A percentile compares a stretch with the other conserved stretches of the same genome.
phyloP scores from a whole-genome alignment of 2,888 invertebrate species.

The Acleris literana region DNA sequence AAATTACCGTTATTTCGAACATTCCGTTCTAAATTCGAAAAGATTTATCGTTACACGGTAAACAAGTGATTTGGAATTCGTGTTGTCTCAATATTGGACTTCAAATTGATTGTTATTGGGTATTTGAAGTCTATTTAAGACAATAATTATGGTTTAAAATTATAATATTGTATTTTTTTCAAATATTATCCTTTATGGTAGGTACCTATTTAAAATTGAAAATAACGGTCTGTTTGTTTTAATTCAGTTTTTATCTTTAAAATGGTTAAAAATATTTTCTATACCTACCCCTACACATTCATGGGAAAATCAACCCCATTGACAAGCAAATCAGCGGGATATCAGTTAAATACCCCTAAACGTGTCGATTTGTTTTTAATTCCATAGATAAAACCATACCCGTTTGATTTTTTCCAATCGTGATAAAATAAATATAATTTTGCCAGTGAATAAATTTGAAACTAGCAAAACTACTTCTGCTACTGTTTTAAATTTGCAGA shows the following conservation, averaged over 20 bases:
- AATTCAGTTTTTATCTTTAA: no score
- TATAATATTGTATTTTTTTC: no score
- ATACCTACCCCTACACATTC: not conserved
- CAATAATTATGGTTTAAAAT: not conserved
- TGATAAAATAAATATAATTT: constrained; percentile 13
- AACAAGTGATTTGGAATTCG: constrained; percentile 33
- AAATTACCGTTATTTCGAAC: constrained; percentile 9
- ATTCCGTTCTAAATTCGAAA: constrained; percentile 21
- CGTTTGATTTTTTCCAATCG: constrained; percentile 14
- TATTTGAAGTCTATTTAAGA: constrained; percentile 6
- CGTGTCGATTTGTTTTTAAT: constrained; percentile 35
- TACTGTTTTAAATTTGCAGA: not conserved
- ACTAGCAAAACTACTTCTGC: not conserved
- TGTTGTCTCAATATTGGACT: not conserved
- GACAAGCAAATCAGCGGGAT: constrained; percentile 14
- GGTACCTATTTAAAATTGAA: no score
- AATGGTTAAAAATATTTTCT: no score
- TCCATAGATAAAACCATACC: constrained; percentile 30
- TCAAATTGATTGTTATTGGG: constrained; percentile 3
- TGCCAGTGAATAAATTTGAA: not conserved
- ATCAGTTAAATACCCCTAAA: constrained; percentile 27
- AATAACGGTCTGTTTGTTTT: no score
- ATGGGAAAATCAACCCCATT: constrained; percentile 8
- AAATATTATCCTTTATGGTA: no score
- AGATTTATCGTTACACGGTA: constrained; percentile 34